Evolutionary conservation across 2,797 vertebrate species (phyloP).

Genomic region (Gobionotothen gibberifrons): DNA sequence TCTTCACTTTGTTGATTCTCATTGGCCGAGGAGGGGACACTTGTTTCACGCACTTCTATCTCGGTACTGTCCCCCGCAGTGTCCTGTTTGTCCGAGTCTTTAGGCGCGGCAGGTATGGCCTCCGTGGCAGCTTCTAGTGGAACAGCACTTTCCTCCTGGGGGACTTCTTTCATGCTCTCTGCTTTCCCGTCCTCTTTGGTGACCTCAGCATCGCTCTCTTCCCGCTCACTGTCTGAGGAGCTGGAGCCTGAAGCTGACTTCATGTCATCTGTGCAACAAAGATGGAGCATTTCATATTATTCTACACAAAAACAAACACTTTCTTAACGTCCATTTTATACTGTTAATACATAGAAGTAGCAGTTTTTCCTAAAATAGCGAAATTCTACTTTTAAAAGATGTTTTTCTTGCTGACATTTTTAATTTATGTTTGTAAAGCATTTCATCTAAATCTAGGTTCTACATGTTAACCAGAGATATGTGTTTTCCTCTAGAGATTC

Average conservation of each 20-base stretch:
- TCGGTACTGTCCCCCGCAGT: constrained; percentile 53
- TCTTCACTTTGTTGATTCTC: constrained; percentile 40
- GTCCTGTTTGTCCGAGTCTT: constrained; percentile 42
- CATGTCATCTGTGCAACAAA: constrained; percentile 58
- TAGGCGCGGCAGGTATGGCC: constrained; percentile 3
- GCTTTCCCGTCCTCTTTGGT: constrained; percentile 44
- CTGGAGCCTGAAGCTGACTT: constrained; percentile 70
- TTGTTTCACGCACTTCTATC: constrained; percentile 61
- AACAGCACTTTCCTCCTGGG: constrained; percentile 46
- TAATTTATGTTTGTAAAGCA: background rate
- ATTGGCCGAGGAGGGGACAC: constrained; percentile 41
- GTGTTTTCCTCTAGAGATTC: background rate
- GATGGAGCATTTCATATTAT: constrained; percentile 4
- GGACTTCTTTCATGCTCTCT: constrained; percentile 29
- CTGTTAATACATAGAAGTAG: background rate
- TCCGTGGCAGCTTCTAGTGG: constrained; percentile 36
- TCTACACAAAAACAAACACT: background rate
- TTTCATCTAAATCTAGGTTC: background rate
- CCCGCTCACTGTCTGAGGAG: constrained; percentile 77
- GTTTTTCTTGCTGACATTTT: background rate
- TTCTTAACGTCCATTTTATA: background rate
- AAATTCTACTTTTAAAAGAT: background rate
- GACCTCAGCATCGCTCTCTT: constrained; percentile 69
- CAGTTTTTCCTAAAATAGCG: background rate
- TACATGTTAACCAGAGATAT: background rate